These are phyloP conservation scores for Leucophora obtusa DNA, from an alignment of 2,888 invertebrate species.

Conservation along the genomic window DNA sequence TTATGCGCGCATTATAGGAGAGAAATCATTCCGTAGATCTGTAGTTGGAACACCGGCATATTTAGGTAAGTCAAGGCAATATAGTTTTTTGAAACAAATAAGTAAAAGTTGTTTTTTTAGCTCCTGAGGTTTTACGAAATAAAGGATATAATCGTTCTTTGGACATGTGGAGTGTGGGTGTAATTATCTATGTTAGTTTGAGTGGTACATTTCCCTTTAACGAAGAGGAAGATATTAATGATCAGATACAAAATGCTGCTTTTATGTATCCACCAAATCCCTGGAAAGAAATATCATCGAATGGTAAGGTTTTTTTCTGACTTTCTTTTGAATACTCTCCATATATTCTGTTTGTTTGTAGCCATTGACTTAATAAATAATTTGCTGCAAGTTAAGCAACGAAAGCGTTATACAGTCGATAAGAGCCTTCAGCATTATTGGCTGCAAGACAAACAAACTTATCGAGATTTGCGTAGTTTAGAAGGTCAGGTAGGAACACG, in stretches of 20 bases:
- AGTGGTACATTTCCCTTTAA: conserved; percentile 99
- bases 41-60: conserved; percentile 99
- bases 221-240: conserved; percentile 99
- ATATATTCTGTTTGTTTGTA: conserved; percentile 74
- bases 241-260: conserved; percentile 99
- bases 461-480: conserved; percentile 94
- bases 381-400: conserved; percentile 96
- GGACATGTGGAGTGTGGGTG: conserved; percentile 99
- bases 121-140: conserved; percentile 98
- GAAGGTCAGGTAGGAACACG: conserved; percentile 88
- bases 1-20: conserved; percentile 98
- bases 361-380: conserved; percentile 99
- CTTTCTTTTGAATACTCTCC: background rate
- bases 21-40: conserved; percentile 97
- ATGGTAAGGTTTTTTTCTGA: conserved; percentile 81
- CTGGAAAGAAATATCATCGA: conserved; percentile 96
- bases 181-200: conserved; percentile 98
- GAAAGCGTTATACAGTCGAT: conserved; percentile 96
- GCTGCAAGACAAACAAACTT: conserved; percentile 97
- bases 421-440: conserved; percentile 96
- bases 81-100: no score
- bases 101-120: conserved; percentile 81
- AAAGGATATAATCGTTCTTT: conserved; percentile 99
- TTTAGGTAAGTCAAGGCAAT: conserved; percentile 83
- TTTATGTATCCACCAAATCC: conserved; percentile 99